Conservation (phyloP, 2,797 vertebrate species). For the Hydrophis major region DNA sequence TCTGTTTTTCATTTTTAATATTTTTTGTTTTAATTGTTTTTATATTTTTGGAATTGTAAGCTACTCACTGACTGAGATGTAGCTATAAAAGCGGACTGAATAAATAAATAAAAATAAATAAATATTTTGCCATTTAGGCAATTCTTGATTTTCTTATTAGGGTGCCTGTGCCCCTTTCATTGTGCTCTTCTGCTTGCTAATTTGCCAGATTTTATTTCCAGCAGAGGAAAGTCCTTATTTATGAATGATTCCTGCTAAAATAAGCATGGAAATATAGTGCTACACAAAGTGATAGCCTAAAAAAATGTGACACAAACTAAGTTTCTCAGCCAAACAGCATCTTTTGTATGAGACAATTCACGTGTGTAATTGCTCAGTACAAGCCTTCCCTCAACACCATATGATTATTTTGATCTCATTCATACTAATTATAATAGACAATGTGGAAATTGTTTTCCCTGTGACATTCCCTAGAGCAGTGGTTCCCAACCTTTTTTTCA, state of each 20-base stretch:
- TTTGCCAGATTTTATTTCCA: slow-evolving; percentile 23
- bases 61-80: not conserved
- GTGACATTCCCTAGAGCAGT: too few species aligned
- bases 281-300: not conserved
- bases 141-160: not conserved
- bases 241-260: not conserved
- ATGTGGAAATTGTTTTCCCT: too few species aligned
- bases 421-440: not conserved
- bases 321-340: not conserved
- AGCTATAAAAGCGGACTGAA: not conserved
- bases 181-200: not conserved
- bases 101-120: not conserved
- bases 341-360: not conserved
- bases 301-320: not conserved
- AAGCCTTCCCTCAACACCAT: not conserved
- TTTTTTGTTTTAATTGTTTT: not conserved
- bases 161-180: not conserved
- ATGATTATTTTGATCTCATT: not conserved
- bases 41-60: not conserved
- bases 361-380: too few species aligned
- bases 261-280: not conserved
- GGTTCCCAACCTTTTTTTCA: too few species aligned
- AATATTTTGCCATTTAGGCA: slow-evolving; percentile 19
- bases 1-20: not conserved
- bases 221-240: slow-evolving; percentile 9